Percentiles rank a stretch among this genome's conserved stretches.
These are phyloP conservation scores for Eurois occulta DNA, from an alignment of 2,888 invertebrate genomes.

Conservation along the genomic window DNA sequence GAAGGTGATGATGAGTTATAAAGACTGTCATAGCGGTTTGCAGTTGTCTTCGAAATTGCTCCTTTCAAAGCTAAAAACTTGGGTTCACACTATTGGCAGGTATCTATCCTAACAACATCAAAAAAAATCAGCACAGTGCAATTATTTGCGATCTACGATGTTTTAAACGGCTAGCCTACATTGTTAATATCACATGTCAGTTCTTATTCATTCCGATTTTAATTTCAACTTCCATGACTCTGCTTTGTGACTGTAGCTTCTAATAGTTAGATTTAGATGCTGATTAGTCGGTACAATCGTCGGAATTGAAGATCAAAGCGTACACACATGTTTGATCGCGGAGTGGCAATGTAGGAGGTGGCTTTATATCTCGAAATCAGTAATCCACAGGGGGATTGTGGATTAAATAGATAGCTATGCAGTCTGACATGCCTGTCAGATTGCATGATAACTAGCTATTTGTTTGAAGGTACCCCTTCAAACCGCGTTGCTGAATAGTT, in stretches of 20 bases:
- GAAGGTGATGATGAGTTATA: too few relatives aligned
- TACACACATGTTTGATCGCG: neutral
- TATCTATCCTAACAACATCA: neutral
- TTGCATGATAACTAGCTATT: too few relatives aligned
- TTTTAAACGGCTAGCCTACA: neutral
- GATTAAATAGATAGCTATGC: neutral
- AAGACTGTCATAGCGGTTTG: neutral
- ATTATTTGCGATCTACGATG: neutral
- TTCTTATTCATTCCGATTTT: neutral
- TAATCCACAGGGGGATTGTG: neutral
- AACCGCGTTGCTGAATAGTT: neutral
- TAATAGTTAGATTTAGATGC: too few relatives aligned
- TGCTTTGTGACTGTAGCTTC: neutral
- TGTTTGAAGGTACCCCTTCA: neutral
- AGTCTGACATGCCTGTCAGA: neutral
- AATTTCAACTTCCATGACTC: neutral
- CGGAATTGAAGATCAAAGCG: neutral
- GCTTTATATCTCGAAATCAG: neutral
- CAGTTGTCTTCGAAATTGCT: neutral
- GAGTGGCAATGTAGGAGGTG: constrained; percentile 5
- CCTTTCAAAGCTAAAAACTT: neutral
- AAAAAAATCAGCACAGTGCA: neutral
- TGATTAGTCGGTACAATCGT: neutral
- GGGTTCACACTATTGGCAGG: neutral
- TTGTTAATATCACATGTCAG: neutral